Evolutionary conservation across 2,888 invertebrate genomes (phyloP), one percentile per base, ranked within the genome.

Genomic region (Xestobium rufovillosum): DNA sequence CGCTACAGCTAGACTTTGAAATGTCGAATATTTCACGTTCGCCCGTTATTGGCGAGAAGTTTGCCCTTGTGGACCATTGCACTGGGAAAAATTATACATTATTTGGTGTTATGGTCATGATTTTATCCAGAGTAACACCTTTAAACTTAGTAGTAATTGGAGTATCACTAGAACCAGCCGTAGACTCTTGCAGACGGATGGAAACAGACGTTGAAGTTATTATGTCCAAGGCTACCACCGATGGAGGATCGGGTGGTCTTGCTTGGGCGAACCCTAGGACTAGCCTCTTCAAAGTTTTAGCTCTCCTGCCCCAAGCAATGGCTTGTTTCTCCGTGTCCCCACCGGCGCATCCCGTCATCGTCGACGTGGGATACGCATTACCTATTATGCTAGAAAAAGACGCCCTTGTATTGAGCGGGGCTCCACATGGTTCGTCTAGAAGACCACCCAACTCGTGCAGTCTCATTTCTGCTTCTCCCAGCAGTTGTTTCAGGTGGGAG

Each of bases 51-150:
- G 80, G 78, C 12, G 78, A 76, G 65, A 95, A 95, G 58, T 88
- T 86, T 3, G 85, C 81, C 32, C 81, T 76, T 4, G 80, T 78
- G 46, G 92, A 91, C 95, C 95, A 96, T 72, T 96, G 91, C 61
- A 95, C 94, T 91, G 65, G 8, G 62, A 60, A 46, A 28, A 41
- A 26, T 41, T 2, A 30, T 19, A 6, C 23, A 19, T 19, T 19
- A 8, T 19, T 6, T n/a, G 23, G n/a, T 8, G 23, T 19, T n/a
- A n/a, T 8, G 23, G 6, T 19, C 23, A n/a, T 8, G n/a, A 19
- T 19, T 12, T 23, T 3, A 11, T 10, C 27, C 6, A 34, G 26
- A 38, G 12, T 17, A 57, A 61, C 65, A 90, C 89, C 83, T 81
- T 83, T 90, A 65, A 86, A 94, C 68, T 91, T 91, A 23, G 92